Base-by-base conservation (phyloP, 2,113 vertebrate genomes). In the Peromyscus maniculatus region DNA sequence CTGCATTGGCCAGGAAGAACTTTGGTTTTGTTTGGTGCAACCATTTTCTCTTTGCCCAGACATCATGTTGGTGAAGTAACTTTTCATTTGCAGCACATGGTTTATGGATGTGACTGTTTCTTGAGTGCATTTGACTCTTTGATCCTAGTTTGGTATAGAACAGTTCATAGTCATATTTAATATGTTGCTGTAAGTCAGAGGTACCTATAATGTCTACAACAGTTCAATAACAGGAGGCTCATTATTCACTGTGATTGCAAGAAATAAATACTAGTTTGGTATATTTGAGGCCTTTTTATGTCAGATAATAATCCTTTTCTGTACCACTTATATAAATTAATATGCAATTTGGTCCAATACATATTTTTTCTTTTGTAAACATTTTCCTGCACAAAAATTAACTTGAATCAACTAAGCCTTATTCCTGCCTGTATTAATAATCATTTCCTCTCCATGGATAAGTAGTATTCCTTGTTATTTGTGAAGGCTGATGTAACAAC, bases 391-490 rank as follows among this genome's bases (percentile, higher is more conserved):
- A 52, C 26, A 43, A 92, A 89, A 59, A 59, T 46, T 93, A 71
- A 92, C 90, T 95, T 78, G 83, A 83, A 92, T 91, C 39, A 91
- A 86, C 78, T 88, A 57, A 83, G 62, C 67, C 97, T 96, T 95
- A 79, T 79, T 59, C 13, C 36, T 93, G 66, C 33, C 79, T 94
- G 55, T 33, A 1, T 3, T 64, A 55, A 49, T 64, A 55, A 49
- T 84, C 72, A 36, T 89, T 96, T 94, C 89, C 77, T 98, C 97
- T 97, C 86, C 79, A 52, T 93, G 92, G 97, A 95, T 97, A 95
- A 89, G 93, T 97, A 94, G 91, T 97, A 95, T 96, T 97, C 94
- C 98, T 96, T 96, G 96, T 96, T 96, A 87, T 96, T 98, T 94
- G 87, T 78, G 64, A 96, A 96, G 93, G 89, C 89, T 97, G 96